These are phyloP conservation scores for Acrobasis suavella DNA, from an alignment of 2,888 invertebrate genomes.

Conservation along the genomic window DNA sequence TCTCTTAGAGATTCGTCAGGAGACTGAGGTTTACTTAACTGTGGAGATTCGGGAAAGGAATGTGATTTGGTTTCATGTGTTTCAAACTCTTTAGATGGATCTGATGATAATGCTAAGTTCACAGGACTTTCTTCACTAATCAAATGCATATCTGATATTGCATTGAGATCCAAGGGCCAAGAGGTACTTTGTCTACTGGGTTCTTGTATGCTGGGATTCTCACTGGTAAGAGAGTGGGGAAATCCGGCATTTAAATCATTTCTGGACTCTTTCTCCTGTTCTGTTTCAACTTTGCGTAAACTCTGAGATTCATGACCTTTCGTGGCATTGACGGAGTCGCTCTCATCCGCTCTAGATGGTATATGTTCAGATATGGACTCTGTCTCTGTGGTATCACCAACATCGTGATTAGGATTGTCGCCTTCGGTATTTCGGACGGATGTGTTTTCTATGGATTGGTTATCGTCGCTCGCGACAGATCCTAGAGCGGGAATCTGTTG, in stretches of 20 bases:
- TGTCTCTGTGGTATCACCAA: constrained; percentile 54
- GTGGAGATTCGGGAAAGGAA: constrained; percentile 34
- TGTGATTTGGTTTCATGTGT: constrained; percentile 41
- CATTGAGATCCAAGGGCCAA: constrained; percentile 61
- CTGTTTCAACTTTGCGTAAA: constrained; percentile 44
- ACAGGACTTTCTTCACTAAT: constrained; percentile 74
- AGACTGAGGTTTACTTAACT: constrained; percentile 39
- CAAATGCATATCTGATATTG: constrained; percentile 55
- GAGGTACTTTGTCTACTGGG: constrained; percentile 59
- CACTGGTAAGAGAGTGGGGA: constrained; percentile 48
- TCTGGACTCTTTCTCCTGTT: constrained; percentile 46
- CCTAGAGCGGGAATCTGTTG: constrained; percentile 69
- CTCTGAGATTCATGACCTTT: constrained; percentile 40
- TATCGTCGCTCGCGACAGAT: constrained; percentile 50
- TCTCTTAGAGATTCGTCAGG: constrained; percentile 56
- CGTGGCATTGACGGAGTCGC: constrained; percentile 53
- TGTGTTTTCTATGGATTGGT: constrained; percentile 44
- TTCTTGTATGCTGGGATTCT: constrained; percentile 53
- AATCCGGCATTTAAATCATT: constrained; percentile 47
- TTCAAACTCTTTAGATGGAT: constrained; percentile 56
- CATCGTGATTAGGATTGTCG: constrained; percentile 42
- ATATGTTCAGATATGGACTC: constrained; percentile 76
- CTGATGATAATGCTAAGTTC: constrained; percentile 61
- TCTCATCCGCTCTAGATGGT: constrained; percentile 64
- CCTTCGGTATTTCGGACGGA: constrained; percentile 42